Percentiles rank a stretch among this genome's conserved stretches.
phyloP scores from a whole-genome alignment of 2,888 invertebrate species.

The Drosophila fungiperda region DNA sequence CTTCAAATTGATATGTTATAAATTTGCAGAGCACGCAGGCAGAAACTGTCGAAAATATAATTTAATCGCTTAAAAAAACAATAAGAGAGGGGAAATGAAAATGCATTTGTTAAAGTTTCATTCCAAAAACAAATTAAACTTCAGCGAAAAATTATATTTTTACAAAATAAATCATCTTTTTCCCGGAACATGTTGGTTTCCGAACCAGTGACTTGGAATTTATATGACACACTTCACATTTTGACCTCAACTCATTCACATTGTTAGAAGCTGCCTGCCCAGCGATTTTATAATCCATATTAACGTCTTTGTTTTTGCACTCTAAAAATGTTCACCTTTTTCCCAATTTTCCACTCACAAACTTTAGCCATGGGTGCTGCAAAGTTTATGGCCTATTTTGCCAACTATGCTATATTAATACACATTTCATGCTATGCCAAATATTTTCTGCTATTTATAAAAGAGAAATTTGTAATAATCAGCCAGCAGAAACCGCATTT shows the following conservation, averaged over 20 bases:
- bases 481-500: background rate
- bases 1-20: conserved; percentile 47
- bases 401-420: conserved; percentile 30
- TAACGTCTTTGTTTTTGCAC: conserved; percentile 20
- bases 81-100: background rate
- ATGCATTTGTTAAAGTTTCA: conserved; percentile 4
- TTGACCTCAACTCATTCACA: background rate
- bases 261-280: conserved; percentile 1
- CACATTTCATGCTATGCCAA: conserved; percentile 51
- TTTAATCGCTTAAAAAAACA: conserved; percentile 11
- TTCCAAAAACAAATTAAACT: background rate
- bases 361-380: conserved; percentile 11
- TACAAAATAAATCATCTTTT: background rate
- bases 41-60: conserved; percentile 8
- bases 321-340: conserved; percentile 17
- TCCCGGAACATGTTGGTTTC: background rate
- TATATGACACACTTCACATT: background rate
- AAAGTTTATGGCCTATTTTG: conserved; percentile 5
- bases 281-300: conserved; percentile 18
- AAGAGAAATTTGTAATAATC: conserved; percentile 54
- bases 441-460: conserved; percentile 59
- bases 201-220: conserved; percentile 10
- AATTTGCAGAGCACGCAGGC: conserved; percentile 33
- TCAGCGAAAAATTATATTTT: background rate
- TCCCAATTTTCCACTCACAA: conserved; percentile 15